phyloP scores from a whole-genome alignment of 37 sponge, comb jelly and placozoan species.

The Halichondria panicea region DNA sequence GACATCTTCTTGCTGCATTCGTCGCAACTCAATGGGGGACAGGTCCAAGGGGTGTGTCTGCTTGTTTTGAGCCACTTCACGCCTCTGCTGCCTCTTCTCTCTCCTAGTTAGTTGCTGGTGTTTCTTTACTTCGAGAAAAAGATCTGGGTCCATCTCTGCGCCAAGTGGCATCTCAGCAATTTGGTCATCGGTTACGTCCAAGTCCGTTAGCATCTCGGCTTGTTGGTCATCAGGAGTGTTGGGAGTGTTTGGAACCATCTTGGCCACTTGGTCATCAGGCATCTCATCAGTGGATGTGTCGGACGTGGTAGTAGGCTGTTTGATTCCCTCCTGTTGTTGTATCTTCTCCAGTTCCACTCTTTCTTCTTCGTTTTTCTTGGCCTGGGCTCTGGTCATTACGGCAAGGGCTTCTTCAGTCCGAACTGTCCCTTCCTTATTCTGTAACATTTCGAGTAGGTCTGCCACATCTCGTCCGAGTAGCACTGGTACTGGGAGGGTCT shows the following conservation, averaged over 20 bases:
- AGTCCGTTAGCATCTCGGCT: too few species aligned
- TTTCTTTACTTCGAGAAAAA: too few species aligned
- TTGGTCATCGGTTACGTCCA: too few species aligned
- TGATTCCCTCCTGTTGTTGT: neutral
- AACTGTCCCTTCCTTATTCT: too few species aligned
- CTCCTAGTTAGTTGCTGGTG: too few species aligned
- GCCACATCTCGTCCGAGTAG: conserved; percentile 24
- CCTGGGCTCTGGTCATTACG: conserved; percentile 3
- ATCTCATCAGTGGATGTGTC: too few species aligned
- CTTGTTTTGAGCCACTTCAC: neutral
- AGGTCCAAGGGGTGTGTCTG: neutral
- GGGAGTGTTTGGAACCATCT: too few species aligned
- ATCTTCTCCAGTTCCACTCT: neutral
- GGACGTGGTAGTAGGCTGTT: neutral
- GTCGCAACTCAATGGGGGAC: neutral
- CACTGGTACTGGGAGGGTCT: conserved; percentile 23
- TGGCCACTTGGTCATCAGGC: too few species aligned
- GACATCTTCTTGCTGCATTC: neutral
- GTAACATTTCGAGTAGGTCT: neutral
- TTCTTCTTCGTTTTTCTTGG: neutral
- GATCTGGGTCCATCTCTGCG: too few species aligned
- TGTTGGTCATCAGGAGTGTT: too few species aligned
- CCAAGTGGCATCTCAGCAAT: too few species aligned
- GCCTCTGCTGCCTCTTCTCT: neutral
- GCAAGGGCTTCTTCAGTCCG: conserved; percentile 12